These are phyloP conservation scores for Rhadina sibilatrix DNA, from an alignment of 2,113 vertebrate species.

Conservation along the genomic window DNA sequence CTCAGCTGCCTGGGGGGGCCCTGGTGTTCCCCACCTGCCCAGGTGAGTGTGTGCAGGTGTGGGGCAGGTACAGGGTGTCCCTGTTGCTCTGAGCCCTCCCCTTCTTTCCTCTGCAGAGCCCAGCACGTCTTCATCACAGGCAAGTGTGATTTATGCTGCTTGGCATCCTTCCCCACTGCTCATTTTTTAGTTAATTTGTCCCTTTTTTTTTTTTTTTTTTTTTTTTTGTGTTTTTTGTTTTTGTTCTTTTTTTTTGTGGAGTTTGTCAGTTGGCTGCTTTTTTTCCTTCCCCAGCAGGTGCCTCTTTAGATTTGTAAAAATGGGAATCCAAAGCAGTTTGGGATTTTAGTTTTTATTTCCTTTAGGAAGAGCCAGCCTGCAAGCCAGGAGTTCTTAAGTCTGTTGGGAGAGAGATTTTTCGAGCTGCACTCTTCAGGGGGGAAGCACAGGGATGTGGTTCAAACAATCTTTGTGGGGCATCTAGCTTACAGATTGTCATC, in stretches of 20 bases:
- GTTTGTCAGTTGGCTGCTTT: not conserved
- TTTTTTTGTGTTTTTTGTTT: no score
- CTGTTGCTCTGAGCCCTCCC: not conserved
- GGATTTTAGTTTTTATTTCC: not conserved
- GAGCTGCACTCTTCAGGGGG: not conserved
- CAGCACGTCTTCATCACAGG: not conserved
- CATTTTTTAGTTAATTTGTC: conserved; percentile 28
- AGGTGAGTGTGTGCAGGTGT: not conserved
- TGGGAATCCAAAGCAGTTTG: not conserved
- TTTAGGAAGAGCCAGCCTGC: not conserved
- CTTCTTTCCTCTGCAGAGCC: not conserved
- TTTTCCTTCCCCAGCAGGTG: not conserved
- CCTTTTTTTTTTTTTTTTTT: no score
- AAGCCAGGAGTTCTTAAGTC: not conserved
- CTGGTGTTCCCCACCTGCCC: not conserved
- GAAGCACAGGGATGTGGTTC: not conserved
- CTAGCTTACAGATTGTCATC: not conserved
- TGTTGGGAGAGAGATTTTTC: not conserved
- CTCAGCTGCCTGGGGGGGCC: not conserved
- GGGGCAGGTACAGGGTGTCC: not conserved
- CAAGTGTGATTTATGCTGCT: not conserved
- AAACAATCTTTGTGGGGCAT: rapidly evolving
- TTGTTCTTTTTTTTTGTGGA: no score
- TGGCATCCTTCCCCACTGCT: not conserved
- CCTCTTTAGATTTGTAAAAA: not conserved